Percentiles rank a stretch among this genome's conserved stretches.
Conservation (phyloP, 2,113 vertebrate species). For the Tachysurus fulvidraco region DNA sequence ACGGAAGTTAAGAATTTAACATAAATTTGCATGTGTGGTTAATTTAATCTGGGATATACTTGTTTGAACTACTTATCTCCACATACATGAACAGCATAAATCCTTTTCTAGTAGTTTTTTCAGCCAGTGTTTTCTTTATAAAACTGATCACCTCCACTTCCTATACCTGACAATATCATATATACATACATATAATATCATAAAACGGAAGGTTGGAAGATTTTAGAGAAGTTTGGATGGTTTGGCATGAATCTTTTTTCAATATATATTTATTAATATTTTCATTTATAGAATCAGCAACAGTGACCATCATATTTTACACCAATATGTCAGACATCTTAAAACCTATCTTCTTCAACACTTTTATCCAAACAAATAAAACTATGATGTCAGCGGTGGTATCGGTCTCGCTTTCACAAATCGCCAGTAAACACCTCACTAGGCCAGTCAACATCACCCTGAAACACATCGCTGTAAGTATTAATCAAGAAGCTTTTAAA, state of each 20-base stretch:
- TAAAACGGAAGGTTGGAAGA: no score
- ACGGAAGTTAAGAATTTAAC: not conserved
- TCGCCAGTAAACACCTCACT: conserved; percentile 13
- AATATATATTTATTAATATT: not conserved
- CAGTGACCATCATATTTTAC: conserved; percentile 35
- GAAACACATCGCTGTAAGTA: conserved; percentile 35
- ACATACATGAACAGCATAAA: no score
- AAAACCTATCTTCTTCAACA: not conserved
- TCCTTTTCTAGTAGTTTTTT: no score
- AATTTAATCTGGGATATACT: no score
- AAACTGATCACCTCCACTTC: no score
- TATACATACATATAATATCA: no score
- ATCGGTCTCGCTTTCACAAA: conserved; percentile 18
- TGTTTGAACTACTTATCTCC: no score
- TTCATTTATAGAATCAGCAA: not conserved
- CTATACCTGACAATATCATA: not conserved
- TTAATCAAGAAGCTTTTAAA: not conserved
- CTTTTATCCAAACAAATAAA: not conserved
- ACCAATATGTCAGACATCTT: conserved; percentile 5
- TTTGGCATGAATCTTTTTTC: not conserved
- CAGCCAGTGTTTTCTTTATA: no score
- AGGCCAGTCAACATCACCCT: conserved; percentile 40
- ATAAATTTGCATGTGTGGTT: not conserved
- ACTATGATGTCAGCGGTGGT: conserved; percentile 44
- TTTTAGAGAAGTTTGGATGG: no score